Evolutionary conservation across 2,113 vertebrate genomes (phyloP).

Genomic region (Ellobius talpinus): DNA sequence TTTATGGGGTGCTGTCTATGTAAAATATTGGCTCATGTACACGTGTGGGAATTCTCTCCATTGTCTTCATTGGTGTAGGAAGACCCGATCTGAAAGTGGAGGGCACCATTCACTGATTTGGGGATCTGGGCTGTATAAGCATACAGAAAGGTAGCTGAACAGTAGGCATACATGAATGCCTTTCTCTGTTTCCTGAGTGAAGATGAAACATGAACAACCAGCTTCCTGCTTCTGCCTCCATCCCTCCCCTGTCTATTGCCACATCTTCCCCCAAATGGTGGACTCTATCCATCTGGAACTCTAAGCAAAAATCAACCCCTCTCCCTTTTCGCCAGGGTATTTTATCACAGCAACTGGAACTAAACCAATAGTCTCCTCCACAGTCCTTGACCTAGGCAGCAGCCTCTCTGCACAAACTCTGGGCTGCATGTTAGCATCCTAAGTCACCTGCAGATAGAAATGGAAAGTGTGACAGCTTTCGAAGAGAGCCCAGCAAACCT

Average conservation of each 20-base stretch:
- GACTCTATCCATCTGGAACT: not conserved
- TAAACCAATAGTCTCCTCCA: not conserved
- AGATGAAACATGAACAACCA: not conserved
- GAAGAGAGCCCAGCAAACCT: no score
- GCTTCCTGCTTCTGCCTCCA: not conserved
- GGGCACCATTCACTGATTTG: not conserved
- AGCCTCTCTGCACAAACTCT: no score
- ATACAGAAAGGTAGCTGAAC: not conserved
- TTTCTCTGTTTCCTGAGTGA: not conserved
- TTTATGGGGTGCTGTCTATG: not conserved
- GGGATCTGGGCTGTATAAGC: not conserved
- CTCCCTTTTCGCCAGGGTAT: not conserved
- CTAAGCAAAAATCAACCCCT: not conserved
- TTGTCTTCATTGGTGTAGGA: not conserved
- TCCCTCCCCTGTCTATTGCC: not conserved
- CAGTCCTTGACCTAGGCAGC: no score
- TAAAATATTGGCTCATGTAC: not conserved
- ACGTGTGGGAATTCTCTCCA: not conserved
- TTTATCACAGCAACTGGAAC: not conserved
- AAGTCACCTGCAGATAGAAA: not conserved
- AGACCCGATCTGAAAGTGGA: not conserved
- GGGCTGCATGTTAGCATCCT: rapidly evolving
- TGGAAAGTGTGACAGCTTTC: rapidly evolving
- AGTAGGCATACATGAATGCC: not conserved
- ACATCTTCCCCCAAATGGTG: not conserved